Evolutionary conservation across 2,797 vertebrate species (phyloP), one percentile per base, ranked within the genome.

Genomic region (Perodicticus potto): DNA sequence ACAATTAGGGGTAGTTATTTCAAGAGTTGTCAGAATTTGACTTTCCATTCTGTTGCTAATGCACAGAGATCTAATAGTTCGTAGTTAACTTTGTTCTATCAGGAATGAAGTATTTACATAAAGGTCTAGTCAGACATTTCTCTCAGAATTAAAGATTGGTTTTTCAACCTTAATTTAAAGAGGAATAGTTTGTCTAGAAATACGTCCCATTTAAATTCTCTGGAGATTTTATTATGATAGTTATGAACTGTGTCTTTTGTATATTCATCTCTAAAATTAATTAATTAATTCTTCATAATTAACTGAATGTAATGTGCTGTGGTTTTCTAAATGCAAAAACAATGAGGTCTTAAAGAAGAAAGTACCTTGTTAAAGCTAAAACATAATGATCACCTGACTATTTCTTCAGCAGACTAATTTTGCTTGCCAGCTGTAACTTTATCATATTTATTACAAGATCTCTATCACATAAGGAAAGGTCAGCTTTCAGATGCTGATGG

Each of bases 251-350:
- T 85, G 27, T 37, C 86, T 94, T 95, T 91, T 90, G 72, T 93
- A 86, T 87, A 93, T 82, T 78, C 72, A 40, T 86, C 85, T 91
- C 77, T 95, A 93, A 91, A 95, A 96, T 94, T 94, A 97, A n/a
- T n/a, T n/a, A n/a, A n/a, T n/a, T n/a, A 97, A 93, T 94, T 95
- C 67, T 93, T 96, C 40, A 11, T 94, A 97, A 97, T 91, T 91
- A 97, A 92, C 82, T 77, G 63, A 87, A 95, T 86, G 37, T 34
- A 91, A 92, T 88, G 37, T 92, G 23, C 22, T 88, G 22, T 55
- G 12, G 43, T 92, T 96, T 97, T 90, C 72, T 88, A 89, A 63
- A 72, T 93, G 27, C 72, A 85, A 88, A 95, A 94, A 87, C 25
- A 97, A 92, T 72, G 53, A 57, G 14, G 9, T 86, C 85, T 95